These are phyloP conservation scores for Chelon auratus DNA, from an alignment of 2,797 vertebrate species.

Conservation along the genomic window DNA sequence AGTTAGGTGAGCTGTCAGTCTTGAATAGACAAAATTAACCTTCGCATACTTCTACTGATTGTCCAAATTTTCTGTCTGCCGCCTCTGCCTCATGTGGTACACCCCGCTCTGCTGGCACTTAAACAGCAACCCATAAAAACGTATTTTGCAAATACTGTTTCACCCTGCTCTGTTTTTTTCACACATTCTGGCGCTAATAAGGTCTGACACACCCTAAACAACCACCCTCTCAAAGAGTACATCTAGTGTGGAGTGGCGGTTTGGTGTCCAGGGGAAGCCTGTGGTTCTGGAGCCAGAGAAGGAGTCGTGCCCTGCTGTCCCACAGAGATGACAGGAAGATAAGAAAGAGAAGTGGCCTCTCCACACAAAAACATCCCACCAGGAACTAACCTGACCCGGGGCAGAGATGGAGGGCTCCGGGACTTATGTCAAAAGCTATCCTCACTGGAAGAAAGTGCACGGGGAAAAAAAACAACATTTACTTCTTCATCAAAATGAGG, in stretches of 20 bases:
- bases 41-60: slow-evolving; percentile 37
- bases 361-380: slow-evolving; percentile 81
- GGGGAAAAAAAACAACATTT: slow-evolving; percentile 14
- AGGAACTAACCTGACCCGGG: slow-evolving; percentile 76
- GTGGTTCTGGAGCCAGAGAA: slow-evolving; percentile 87
- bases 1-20: slow-evolving; percentile 44
- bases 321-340: slow-evolving; percentile 92
- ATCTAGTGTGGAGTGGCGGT: slow-evolving; percentile 58
- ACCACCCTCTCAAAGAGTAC: slow-evolving; percentile 64
- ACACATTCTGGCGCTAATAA: slow-evolving; percentile 78
- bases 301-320: slow-evolving; percentile 87
- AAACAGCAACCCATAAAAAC: slow-evolving; percentile 58
- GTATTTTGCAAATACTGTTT: slow-evolving; percentile 58
- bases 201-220: slow-evolving; percentile 76
- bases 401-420: slow-evolving; percentile 57
- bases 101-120: slow-evolving; percentile 45
- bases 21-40: slow-evolving; percentile 39
- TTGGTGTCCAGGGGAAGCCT: slow-evolving; percentile 78
- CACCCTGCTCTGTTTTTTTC: slow-evolving; percentile 64
- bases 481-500: slow-evolving; percentile 38
- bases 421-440: slow-evolving; percentile 62
- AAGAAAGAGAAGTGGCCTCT: slow-evolving; percentile 82
- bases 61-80: slow-evolving; percentile 42
- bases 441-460: slow-evolving; percentile 45
- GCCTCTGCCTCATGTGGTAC: slow-evolving; percentile 53